Conservation (phyloP, 2,797 vertebrate species). For the Malurus splendens region DNA sequence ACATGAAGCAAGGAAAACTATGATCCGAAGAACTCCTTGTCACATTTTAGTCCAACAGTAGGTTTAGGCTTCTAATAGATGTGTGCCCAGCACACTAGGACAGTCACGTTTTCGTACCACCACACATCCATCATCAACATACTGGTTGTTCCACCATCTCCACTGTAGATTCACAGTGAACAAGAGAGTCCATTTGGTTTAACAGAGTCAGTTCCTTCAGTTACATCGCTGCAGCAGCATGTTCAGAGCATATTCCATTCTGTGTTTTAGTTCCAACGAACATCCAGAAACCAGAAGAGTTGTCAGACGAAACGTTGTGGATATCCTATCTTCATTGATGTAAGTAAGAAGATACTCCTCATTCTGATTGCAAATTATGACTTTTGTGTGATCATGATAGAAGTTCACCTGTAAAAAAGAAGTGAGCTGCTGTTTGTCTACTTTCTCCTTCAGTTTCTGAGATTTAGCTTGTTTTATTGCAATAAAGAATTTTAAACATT, state of each 20-base stretch:
- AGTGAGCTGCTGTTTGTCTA: not conserved
- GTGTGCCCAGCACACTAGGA: constrained; percentile 76
- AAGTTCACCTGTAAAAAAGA: constrained; percentile 87
- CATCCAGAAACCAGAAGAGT: constrained; percentile 87
- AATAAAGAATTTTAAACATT: not conserved
- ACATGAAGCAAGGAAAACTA: constrained; percentile 43
- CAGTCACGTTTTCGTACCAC: constrained; percentile 72
- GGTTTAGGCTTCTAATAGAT: constrained; percentile 69
- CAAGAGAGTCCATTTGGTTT: constrained; percentile 55
- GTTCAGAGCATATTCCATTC: constrained; percentile 94
- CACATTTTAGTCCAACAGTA: constrained; percentile 61
- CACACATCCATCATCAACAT: constrained; percentile 65
- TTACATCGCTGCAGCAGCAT: constrained; percentile 94
- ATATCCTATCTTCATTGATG: constrained; percentile 94
- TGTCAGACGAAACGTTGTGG: constrained; percentile 87
- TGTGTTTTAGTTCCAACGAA: constrained; percentile 83
- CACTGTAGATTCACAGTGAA: constrained; percentile 67
- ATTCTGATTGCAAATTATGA: constrained; percentile 90
- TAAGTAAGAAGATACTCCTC: constrained; percentile 93
- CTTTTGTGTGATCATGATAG: constrained; percentile 98
- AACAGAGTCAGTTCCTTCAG: constrained; percentile 61
- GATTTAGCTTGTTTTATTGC: not conserved
- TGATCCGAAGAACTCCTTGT: constrained; percentile 58
- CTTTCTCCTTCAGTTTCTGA: not conserved
- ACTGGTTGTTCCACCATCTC: constrained; percentile 62